Percentiles rank a stretch among this genome's conserved stretches.
Conservation (phyloP, 2,888 invertebrate genomes). For the Nemotelus nigrinus region DNA sequence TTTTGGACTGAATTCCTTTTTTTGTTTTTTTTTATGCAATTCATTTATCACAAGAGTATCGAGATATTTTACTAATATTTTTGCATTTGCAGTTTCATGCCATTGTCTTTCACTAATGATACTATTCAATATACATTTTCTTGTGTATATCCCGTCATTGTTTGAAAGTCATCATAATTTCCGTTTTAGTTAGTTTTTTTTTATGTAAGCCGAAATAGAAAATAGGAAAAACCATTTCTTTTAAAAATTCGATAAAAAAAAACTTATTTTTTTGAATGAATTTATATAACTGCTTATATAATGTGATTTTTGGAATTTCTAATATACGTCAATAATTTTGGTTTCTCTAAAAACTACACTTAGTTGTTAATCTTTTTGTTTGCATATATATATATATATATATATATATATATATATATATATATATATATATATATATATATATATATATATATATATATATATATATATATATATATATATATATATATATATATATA, state of each 20-base stretch:
- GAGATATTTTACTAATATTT: constrained; percentile 29
- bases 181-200: not conserved
- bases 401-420: too few relatives aligned
- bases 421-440: too few relatives aligned
- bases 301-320: constrained; percentile 14
- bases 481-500: too few relatives aligned
- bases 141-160: constrained; percentile 35
- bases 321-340: constrained; percentile 26
- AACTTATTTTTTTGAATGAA: constrained; percentile 7
- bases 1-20: too few relatives aligned
- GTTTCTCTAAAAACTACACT: constrained; percentile 22
- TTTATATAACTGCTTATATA: constrained; percentile 32
- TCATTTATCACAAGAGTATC: constrained; percentile 32
- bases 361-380: constrained; percentile 23
- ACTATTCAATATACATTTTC: constrained; percentile 13
- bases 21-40: not conserved
- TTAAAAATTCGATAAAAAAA: constrained; percentile 29
- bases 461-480: too few relatives aligned
- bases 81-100: not conserved
- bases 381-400: not conserved
- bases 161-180: not conserved
- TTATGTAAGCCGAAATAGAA: constrained; percentile 5
- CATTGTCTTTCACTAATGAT: constrained; percentile 13
- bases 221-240: constrained; percentile 7
- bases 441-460: too few relatives aligned